Evolutionary conservation across 2,888 invertebrate species (phyloP), one percentile per base, ranked within the genome.

Genomic region (Cerastoderma edule): DNA sequence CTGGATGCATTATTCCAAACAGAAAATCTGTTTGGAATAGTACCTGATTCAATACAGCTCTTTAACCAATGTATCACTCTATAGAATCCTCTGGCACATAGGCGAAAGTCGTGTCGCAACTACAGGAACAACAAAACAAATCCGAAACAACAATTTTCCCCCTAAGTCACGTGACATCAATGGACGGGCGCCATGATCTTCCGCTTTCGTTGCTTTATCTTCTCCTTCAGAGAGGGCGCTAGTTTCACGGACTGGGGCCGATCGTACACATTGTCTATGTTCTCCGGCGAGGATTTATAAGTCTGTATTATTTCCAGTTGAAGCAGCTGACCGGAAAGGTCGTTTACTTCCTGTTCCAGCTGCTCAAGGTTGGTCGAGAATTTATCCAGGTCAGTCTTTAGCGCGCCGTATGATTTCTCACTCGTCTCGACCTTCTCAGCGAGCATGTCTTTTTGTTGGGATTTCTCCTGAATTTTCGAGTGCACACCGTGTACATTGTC

Each of bases 301-400:
- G 89, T 89, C 75, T 92, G 91, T 67, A 92, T 89, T 63, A 89
- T 89, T 78, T 92, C 91, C 50, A 92, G 83, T 68, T 90, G 89
- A 13, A 87, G 78, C 19, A 92, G 71, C 54, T 89, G 87, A 2
- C 85, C 87, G 0, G 89, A 88, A 13, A 92, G 71, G 28, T 86
- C 84, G 5, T 83, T 87, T 33, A 91, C 87, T 75, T 91, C 91
- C n/a, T 85, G 83, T 74, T 90, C 88, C 24, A 92, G 79, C 39
- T 85, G 80, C 27, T 88, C 86, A 33, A 92, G 65, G 71, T 87
- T 89, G 56, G 87, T 84, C 0, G 88, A 88, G 67, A 90, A 89
- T 27, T 77, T 84, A 65, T 91, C 90, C 60, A 91, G 82, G 60
- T 91, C 89, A 2, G 74, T 79, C 75, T 88, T 88, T 13, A 91